Conservation (phyloP, 2,888 invertebrate genomes). For the Xestia xanthographa region DNA sequence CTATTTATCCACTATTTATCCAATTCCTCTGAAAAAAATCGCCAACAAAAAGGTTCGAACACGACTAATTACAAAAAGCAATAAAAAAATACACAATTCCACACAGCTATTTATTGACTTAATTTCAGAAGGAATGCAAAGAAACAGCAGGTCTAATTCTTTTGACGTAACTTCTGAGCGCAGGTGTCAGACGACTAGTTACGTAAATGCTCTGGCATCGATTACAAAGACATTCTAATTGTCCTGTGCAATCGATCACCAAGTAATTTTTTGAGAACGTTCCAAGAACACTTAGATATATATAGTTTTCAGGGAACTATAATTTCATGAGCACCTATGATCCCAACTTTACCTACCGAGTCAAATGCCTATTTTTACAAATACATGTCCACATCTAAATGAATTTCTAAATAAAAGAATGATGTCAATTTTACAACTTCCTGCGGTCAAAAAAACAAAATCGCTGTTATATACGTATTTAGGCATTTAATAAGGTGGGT, state of each 20-base stretch:
- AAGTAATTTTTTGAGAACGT: not conserved
- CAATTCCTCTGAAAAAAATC: not conserved
- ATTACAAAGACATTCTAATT: conserved; percentile 35
- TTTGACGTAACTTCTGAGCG: not conserved
- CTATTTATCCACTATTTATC: not conserved
- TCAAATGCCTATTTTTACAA: not conserved
- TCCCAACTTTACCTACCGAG: not conserved
- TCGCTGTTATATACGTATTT: not conserved
- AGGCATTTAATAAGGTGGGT: not conserved
- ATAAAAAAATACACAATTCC: not conserved
- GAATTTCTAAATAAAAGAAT: not conserved
- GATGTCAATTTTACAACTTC: not conserved
- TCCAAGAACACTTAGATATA: no score
- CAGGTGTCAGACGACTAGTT: conserved; percentile 8
- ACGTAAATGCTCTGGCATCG: not conserved
- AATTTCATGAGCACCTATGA: not conserved
- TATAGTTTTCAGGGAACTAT: no score
- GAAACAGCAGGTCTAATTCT: not conserved
- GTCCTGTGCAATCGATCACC: not conserved
- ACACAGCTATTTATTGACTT: conserved; percentile 8
- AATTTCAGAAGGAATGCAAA: not conserved
- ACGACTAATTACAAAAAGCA: not conserved
- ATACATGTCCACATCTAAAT: not conserved
- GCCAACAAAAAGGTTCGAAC: not conserved
- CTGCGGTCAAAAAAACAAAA: not conserved